Conservation (phyloP, 2,797 vertebrate species). For the Tangara arthus region DNA sequence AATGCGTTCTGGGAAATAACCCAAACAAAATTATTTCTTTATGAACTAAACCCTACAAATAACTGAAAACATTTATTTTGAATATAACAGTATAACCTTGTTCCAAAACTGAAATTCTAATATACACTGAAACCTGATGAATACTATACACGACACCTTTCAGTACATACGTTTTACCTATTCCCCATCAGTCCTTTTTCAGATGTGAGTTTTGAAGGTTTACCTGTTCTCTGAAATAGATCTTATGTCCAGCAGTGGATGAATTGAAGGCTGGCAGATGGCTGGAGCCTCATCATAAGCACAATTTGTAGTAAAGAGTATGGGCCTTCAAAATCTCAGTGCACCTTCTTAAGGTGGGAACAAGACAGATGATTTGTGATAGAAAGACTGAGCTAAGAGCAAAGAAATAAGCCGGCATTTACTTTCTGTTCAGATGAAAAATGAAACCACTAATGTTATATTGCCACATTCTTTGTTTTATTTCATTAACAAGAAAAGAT, state of each 20-base stretch:
- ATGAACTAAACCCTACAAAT: slow-evolving; percentile 43
- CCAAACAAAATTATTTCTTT: slow-evolving; percentile 53
- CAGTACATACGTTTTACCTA: not conserved
- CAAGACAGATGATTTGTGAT: not conserved
- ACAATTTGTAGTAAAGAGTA: not conserved
- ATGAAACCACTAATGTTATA: not conserved
- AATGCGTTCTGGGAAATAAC: slow-evolving; percentile 40
- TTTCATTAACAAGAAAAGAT: not conserved
- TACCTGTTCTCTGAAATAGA: not conserved
- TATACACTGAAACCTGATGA: not conserved
- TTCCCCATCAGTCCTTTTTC: not conserved
- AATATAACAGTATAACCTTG: slow-evolving; percentile 1
- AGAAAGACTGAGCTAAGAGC: not conserved
- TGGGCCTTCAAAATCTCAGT: not conserved
- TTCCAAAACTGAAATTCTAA: not conserved
- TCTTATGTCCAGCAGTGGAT: not conserved
- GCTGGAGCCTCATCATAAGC: not conserved
- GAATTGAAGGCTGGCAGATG: not conserved
- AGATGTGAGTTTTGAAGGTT: not conserved
- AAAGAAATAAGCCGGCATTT: not conserved
- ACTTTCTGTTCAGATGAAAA: not conserved
- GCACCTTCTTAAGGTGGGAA: not conserved
- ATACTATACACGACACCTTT: not conserved
- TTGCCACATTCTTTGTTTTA: not conserved
- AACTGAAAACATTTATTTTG: slow-evolving; percentile 26